phyloP scores from a whole-genome alignment of 1,140 invertebrate genomes.

The Theocolax elegans region DNA sequence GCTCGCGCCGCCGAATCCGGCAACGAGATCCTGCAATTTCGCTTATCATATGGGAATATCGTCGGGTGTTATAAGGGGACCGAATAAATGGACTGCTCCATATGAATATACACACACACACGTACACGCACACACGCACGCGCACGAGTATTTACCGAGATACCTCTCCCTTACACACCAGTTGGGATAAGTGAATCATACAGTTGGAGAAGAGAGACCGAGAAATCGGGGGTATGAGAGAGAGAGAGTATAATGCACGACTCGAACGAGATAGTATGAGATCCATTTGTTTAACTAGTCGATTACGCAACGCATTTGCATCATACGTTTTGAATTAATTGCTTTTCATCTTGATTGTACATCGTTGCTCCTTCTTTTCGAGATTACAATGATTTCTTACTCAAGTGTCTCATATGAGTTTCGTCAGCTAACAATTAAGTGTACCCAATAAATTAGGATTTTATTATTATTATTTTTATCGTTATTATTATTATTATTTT shows the following conservation, averaged over 20 bases:
- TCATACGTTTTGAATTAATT: too few relatives aligned
- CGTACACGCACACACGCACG: too few relatives aligned
- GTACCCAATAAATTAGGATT: too few relatives aligned
- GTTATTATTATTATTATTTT: too few relatives aligned
- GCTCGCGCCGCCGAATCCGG: conserved; percentile 1
- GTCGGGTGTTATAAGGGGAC: neutral
- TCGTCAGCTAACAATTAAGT: too few relatives aligned
- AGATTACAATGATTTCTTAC: too few relatives aligned
- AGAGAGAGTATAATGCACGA: neutral
- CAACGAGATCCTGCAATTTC: conserved; percentile 41
- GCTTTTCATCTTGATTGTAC: too few relatives aligned
- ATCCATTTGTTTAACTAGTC: neutral
- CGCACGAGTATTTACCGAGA: neutral
- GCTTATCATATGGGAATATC: conserved; percentile 36
- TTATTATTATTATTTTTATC: too few relatives aligned
- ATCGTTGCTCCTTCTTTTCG: too few relatives aligned
- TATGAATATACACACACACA: neutral
- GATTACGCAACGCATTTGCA: too few relatives aligned
- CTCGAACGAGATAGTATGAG: neutral
- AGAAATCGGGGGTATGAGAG: neutral
- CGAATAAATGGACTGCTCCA: conserved; percentile 24
- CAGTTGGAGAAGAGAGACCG: neutral
- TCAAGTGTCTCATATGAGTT: too few relatives aligned
- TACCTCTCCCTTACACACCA: neutral
- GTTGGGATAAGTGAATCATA: conserved; percentile 29